A percentile compares a stretch with the other conserved stretches of the same genome.
These are phyloP conservation scores for Rhinoptilus africanus DNA, from an alignment of 2,113 vertebrate species.

Conservation along the genomic window DNA sequence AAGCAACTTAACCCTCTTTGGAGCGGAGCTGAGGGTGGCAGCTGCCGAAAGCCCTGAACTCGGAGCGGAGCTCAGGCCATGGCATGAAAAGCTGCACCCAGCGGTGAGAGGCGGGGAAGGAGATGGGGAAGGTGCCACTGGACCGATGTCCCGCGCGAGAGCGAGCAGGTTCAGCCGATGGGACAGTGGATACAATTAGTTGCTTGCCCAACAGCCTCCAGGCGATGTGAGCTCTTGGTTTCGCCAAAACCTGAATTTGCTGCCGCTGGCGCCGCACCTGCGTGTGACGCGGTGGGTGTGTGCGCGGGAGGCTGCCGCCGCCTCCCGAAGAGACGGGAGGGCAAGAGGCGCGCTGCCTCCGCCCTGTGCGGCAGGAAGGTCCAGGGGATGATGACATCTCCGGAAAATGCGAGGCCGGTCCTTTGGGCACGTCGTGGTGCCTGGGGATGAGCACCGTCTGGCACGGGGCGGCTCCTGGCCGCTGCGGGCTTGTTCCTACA, in stretches of 20 bases:
- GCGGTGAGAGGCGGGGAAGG: fast-evolving
- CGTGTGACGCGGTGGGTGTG: not conserved
- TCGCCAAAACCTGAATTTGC: not conserved
- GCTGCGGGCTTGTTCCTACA: not conserved
- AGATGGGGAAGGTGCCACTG: fast-evolving
- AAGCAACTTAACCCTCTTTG: not conserved
- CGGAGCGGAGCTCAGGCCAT: not conserved
- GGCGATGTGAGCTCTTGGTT: not conserved
- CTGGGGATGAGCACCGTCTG: not conserved
- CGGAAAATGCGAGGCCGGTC: not conserved
- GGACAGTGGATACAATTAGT: fast-evolving
- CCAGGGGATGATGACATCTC: not conserved
- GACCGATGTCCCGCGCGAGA: fast-evolving
- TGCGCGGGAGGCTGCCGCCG: not conserved
- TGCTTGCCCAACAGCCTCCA: not conserved
- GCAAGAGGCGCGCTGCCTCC: fast-evolving
- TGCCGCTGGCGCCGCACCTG: fast-evolving
- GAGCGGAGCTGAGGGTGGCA: not conserved
- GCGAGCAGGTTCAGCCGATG: not conserved
- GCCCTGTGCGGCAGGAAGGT: not conserved
- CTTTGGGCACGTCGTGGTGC: fast-evolving
- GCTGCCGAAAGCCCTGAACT: not conserved
- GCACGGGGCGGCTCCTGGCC: fast-evolving
- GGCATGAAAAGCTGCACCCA: not conserved
- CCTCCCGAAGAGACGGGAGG: not conserved